Conservation (phyloP, 53 echinoderm and acorn worm genomes). For the Holothuria scabra region DNA sequence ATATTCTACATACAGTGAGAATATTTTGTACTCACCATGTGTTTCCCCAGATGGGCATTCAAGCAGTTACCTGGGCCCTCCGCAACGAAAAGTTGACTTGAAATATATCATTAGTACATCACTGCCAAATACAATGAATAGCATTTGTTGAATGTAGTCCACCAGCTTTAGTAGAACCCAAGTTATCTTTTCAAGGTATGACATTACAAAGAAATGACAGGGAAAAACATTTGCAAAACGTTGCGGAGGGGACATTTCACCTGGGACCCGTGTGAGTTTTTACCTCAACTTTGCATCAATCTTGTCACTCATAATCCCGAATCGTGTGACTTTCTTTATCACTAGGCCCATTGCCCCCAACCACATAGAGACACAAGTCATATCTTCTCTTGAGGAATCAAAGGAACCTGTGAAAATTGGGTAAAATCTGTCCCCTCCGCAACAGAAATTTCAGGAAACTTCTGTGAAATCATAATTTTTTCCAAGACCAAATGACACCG, state of each 20-base stretch:
- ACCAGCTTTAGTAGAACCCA: not conserved
- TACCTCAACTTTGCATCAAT: not conserved
- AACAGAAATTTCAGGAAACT: not conserved
- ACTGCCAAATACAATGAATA: not conserved
- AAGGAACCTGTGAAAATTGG: not conserved
- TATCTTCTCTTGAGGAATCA: not conserved
- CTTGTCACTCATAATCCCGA: not conserved
- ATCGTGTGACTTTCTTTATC: not conserved
- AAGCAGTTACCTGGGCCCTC: slow-evolving; percentile 3
- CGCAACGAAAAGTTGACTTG: slow-evolving; percentile 13
- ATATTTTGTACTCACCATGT: not conserved
- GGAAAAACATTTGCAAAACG: too few species aligned
- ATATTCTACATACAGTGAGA: not conserved
- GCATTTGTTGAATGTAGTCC: slow-evolving; percentile 1
- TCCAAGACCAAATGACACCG: not conserved
- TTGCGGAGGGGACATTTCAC: slow-evolving; percentile 25
- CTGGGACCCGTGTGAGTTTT: not conserved
- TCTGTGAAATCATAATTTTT: not conserved
- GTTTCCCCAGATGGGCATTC: not conserved
- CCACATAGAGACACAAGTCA: not conserved
- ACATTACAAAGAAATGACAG: not conserved
- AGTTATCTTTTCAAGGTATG: not conserved
- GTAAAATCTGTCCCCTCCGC: not conserved
- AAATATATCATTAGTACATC: not conserved
- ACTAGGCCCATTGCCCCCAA: not conserved